Conservation (phyloP, 2,113 vertebrate species). For the Scalopus aquaticus region DNA sequence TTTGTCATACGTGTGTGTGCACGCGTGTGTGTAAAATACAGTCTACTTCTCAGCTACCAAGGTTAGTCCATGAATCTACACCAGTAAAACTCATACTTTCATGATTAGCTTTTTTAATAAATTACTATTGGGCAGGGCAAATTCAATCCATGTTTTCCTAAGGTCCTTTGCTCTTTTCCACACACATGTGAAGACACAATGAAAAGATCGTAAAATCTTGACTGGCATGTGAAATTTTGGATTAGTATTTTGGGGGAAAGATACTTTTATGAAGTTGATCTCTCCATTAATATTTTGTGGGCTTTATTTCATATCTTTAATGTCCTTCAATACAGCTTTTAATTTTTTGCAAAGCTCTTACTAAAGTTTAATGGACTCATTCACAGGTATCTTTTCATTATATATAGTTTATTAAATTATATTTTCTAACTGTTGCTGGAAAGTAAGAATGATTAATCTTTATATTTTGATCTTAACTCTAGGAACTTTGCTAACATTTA, state of each 20-base stretch:
- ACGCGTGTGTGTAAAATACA: too few relatives aligned
- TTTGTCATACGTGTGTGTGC: neutral
- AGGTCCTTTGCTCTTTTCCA: neutral
- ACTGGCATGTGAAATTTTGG: neutral
- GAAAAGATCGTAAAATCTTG: neutral
- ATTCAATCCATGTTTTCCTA: neutral
- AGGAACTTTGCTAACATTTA: neutral
- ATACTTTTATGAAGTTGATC: neutral
- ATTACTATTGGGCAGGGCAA: neutral
- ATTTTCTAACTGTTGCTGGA: neutral
- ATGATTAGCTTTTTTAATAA: neutral
- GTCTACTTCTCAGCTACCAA: neutral
- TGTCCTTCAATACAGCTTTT: neutral
- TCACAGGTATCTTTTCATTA: neutral
- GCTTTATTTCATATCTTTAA: neutral
- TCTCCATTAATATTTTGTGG: neutral
- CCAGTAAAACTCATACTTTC: neutral
- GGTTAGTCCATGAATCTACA: neutral
- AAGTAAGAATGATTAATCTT: neutral
- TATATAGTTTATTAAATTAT: neutral
- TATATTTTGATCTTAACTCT: neutral
- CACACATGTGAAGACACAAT: neutral
- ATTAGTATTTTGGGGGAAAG: neutral
- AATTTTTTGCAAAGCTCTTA: neutral
- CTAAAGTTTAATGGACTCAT: neutral